Conservation (phyloP, 1,140 invertebrate genomes). For the Eciton burchellii region DNA sequence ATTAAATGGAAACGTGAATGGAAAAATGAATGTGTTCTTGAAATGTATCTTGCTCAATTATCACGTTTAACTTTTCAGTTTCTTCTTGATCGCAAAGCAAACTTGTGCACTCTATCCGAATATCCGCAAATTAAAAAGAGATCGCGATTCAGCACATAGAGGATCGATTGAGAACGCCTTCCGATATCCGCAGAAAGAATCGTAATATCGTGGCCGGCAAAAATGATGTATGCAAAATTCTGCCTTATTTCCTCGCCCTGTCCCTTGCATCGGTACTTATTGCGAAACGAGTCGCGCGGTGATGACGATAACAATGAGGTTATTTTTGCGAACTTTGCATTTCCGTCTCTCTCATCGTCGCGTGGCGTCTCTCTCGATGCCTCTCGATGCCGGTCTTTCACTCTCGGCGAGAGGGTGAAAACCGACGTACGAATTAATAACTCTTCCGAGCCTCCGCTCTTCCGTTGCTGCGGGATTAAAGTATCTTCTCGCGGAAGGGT, state of each 20-base stretch:
- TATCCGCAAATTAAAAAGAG: slow-evolving; percentile 2
- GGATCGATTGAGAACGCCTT: background rate
- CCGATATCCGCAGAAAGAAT: background rate
- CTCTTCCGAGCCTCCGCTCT: slow-evolving; percentile 72
- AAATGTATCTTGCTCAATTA: background rate
- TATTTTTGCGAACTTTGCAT: slow-evolving; percentile 82
- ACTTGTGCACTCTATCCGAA: background rate
- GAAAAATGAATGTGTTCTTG: slow-evolving; percentile 7
- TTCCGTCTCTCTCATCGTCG: slow-evolving; percentile 32
- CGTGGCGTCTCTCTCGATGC: slow-evolving; percentile 12
- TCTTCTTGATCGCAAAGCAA: background rate
- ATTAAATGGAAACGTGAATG: background rate
- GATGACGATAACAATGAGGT: slow-evolving; percentile 81
- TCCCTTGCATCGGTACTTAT: slow-evolving; percentile 64
- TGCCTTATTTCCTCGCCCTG: slow-evolving; percentile 31
- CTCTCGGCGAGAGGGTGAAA: slow-evolving; percentile 38
- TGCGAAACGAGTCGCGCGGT: slow-evolving; percentile 78
- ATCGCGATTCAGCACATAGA: background rate
- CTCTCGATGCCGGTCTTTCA: background rate
- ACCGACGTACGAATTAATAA: slow-evolving; percentile 81
- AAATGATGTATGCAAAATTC: slow-evolving; percentile 46
- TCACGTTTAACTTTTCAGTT: background rate
- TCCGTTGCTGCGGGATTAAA: slow-evolving; percentile 79
- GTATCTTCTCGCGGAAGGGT: slow-evolving; percentile 73
- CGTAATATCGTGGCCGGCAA: background rate